Percentiles rank a stretch among this genome's conserved stretches.
These are phyloP conservation scores for Dynastes grantii DNA, from an alignment of 2,888 invertebrate species.

Conservation along the genomic window DNA sequence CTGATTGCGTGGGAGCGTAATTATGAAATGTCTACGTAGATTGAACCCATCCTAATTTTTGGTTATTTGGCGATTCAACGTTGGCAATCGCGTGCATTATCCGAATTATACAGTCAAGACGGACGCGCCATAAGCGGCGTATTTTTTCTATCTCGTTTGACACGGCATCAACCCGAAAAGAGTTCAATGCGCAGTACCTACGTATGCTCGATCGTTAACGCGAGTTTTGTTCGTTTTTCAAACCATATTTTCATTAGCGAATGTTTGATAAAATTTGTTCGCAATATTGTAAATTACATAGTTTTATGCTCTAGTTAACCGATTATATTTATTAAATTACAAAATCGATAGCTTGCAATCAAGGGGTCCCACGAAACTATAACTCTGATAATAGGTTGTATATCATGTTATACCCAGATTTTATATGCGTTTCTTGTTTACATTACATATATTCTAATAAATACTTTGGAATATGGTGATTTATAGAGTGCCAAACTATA, in stretches of 20 bases:
- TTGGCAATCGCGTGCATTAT: conserved; percentile 58
- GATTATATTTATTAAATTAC: background rate
- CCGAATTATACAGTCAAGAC: conserved; percentile 54
- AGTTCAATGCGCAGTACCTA: background rate
- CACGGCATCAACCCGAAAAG: conserved; percentile 23
- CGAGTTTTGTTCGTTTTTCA: conserved; percentile 37
- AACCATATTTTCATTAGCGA: conserved; percentile 10
- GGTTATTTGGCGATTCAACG: conserved; percentile 57
- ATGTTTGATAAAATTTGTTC: conserved; percentile 8
- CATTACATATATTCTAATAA: too few relatives aligned
- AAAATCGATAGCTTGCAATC: too few relatives aligned
- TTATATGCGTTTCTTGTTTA: too few relatives aligned
- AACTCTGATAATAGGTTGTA: too few relatives aligned
- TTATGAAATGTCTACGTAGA: conserved; percentile 55
- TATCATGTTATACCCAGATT: too few relatives aligned
- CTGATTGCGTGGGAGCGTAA: conserved; percentile 60
- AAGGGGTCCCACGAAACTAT: too few relatives aligned
- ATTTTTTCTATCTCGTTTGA: conserved; percentile 15
- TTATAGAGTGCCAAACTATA: too few relatives aligned
- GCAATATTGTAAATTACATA: conserved; percentile 20
- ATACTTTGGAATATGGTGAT: too few relatives aligned
- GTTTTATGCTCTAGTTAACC: background rate
- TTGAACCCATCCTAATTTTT: conserved; percentile 54
- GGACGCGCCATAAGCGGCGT: conserved; percentile 12
- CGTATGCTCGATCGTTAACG: conserved; percentile 8